Base-by-base conservation (phyloP, 2,797 vertebrate species). In the Morelia viridis region DNA sequence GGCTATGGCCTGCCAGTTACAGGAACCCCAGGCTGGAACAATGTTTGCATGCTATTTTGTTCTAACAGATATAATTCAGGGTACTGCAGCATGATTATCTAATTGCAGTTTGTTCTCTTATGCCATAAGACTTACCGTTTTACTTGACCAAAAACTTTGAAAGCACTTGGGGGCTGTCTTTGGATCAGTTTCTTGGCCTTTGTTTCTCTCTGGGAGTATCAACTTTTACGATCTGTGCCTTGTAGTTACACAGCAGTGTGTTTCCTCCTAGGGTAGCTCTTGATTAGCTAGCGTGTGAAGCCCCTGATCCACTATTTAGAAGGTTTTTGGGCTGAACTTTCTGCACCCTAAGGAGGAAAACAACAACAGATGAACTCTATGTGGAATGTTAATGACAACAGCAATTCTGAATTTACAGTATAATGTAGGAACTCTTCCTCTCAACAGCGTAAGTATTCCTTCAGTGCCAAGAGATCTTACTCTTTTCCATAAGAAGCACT, bases 61-160 rank as follows among this genome's bases (percentile, higher is more conserved):
- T 93, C 94, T 95, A 62, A 88, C 95, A 88, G 93, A 91, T 94
- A 87, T 94, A 90, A 86, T 93, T 94, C 94, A 95, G 0, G 0
- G 91, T 94, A 83, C 96, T 95, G 90, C 90, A 93, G 95, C 90
- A 89, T 10, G 17, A 93, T 94, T 5, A 93, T 94, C 92, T 93
- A 94, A 95, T 92, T 95, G 93, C 94, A 94, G 94, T 97, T 97
- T 96, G 94, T 94, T 97, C 87, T 94, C 6, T 96, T 88, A 9
- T 96, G 19, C 35, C 19, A 10, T 80, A 46, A 80, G 9, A 80
- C 35, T 80, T 80, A 4, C 71, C 62, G 92, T 96, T 93, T 94
- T 94, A 95, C 89, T 92, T 90, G 93, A 95, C 91, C 88, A 91
- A 94, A 93, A 12, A 60, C 61, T 95, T 94, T 94, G 92, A 93